Base-by-base conservation (phyloP, 1,140 invertebrate genomes). In the Lordiphosa collinella region DNA sequence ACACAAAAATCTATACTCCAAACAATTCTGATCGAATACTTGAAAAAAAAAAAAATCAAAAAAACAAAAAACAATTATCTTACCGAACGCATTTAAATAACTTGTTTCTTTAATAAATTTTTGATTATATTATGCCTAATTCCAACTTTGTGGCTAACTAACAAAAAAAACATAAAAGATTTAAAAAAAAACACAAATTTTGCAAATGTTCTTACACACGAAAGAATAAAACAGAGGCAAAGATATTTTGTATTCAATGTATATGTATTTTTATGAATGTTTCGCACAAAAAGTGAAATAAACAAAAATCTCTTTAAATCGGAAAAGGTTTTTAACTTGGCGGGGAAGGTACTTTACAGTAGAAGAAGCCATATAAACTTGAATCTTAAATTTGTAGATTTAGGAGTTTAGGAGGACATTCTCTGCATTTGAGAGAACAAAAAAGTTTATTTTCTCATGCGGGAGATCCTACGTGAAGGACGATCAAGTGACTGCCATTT, bases 231-330 rank as follows among this genome's bases (percentile, higher is more conserved):
- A 70, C 48, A 69, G 53, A 57, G 55, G 64, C 63, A 58, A 62
- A 64, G 29, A 82, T 80, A 80, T 82, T 82, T 82, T 82, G 72
- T 82, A 84, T 76, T 82, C 62, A 63, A 79, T 78, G 36, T 78
- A 78, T 74, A 67, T 76, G 58, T 72, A 84, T 72, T 84, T 76
- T 84, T 84, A 78, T 67, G 71, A 60, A 43, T 52, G 66, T 76
- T 76, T 62, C 54, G 41, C 64, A 68, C 41, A 60, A 53, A 31
- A 31, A 25, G 55, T 80, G 64, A 37, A 79, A 74, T 80, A 79
- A 82, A 79, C 11, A 80, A 44, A 12, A 44, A 43, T 72, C 74
- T 67, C 41, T 50, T 59, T 68, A 38, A 56, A 55, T 54, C 31
- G n/a, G 3, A 8, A 34, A 10, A 8, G 25, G 3, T 5, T 8